A percentile compares a stretch with the other conserved stretches of the same genome.
Conservation (phyloP, 2,113 vertebrate species). For the Etia nguti region DNA sequence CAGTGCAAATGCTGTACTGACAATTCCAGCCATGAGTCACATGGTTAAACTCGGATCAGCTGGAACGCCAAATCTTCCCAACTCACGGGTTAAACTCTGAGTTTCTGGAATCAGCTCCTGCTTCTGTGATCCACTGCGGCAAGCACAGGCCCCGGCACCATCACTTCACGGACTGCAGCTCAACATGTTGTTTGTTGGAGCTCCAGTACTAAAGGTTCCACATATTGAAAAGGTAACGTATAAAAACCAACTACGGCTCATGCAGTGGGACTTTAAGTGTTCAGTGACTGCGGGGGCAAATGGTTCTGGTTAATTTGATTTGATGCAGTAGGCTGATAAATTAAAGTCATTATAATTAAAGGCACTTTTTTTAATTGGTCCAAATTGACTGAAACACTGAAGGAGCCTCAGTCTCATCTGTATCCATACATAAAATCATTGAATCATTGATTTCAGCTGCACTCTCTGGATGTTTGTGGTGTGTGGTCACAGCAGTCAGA, state of each 20-base stretch:
- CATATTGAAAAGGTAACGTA: neutral
- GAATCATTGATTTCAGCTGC: neutral
- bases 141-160: neutral
- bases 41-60: neutral
- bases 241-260: neutral
- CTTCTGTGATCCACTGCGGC: neutral
- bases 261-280: neutral
- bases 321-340: neutral
- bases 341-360: neutral
- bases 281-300: fast-evolving
- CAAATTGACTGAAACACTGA: neutral
- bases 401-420: neutral
- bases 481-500: neutral
- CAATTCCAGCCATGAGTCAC: neutral
- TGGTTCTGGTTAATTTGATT: neutral
- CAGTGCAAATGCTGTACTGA: neutral
- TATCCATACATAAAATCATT: neutral
- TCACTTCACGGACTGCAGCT: neutral
- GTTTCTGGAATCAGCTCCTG: neutral
- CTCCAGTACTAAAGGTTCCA: neutral
- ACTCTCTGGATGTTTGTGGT: neutral
- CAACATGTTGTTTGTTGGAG: neutral
- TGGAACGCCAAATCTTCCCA: neutral
- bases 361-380: neutral
- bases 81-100: neutral